phyloP scores from a whole-genome alignment of 2,888 invertebrate species.

The Zelleria hepariella region DNA sequence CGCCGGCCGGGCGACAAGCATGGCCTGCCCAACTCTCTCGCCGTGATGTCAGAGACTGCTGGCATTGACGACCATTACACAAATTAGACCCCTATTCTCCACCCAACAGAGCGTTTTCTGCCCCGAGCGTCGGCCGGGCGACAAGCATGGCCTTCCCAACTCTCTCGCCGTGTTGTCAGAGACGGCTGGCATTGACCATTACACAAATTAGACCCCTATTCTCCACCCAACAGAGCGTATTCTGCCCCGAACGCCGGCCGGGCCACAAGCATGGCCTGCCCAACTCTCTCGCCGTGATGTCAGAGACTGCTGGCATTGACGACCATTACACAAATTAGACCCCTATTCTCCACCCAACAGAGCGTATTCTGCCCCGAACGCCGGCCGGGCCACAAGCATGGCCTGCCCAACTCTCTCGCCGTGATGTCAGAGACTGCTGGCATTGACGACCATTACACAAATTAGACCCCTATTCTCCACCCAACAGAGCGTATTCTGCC shows the following conservation, averaged over 20 bases:
- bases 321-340: too few species aligned
- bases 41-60: too few species aligned
- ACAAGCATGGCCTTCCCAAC: slow-evolving; percentile 83
- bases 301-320: too few species aligned
- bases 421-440: too few species aligned
- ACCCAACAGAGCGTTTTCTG: slow-evolving; percentile 79
- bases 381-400: slow-evolving; percentile 85
- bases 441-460: too few species aligned
- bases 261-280: slow-evolving; percentile 88
- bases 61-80: too few species aligned
- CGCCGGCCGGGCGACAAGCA: slow-evolving; percentile 86
- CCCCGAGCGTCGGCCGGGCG: slow-evolving; percentile 85
- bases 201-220: too few species aligned
- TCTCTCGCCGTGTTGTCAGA: too few species aligned
- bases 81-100: too few species aligned
- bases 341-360: slow-evolving; percentile 52
- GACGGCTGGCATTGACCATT: too few species aligned
- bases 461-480: too few species aligned
- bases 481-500: slow-evolving; percentile 81
- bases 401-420: slow-evolving; percentile 79
- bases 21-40: slow-evolving; percentile 80
- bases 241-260: slow-evolving; percentile 85
- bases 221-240: slow-evolving; percentile 75
- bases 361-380: slow-evolving; percentile 88
- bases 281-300: slow-evolving; percentile 74